Evolutionary conservation across 2,888 invertebrate genomes (phyloP), one percentile per base, ranked within the genome.

Genomic region (Palloptera scutellata): DNA sequence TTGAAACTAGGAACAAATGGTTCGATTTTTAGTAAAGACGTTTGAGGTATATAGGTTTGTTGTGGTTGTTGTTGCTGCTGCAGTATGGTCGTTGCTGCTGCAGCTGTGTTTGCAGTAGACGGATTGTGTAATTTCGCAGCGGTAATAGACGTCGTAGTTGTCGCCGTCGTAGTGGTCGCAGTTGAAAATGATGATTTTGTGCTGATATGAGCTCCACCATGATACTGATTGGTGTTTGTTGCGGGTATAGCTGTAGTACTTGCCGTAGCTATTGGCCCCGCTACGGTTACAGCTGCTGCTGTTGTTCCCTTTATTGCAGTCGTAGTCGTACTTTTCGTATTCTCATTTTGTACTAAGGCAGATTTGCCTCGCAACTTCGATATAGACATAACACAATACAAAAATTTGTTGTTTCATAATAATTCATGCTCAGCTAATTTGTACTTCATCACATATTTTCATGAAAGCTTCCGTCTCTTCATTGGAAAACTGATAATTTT

Each of bases 1-100:
- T 79, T 81, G 69, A 83, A 79, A 76, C 80, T 83, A 82, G 85
- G 85, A 79, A 85, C 83, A 74, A 85, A 85, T 64, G 85, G 84
- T 80, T 85, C 85, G 68, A 85, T 85, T 81, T 84, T 85, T 77
- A 85, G 79, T 79, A 84, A 78, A 75, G 81, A 79, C 70, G 82
- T 79, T 78, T 84, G 84, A 82, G 84, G 83, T 81, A 83, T 77
- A 74, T 81, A 77, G 75, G 76, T 75, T 72, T 77, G 77, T 73
- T 66, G 73, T 68, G 68, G 67, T 57, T 66, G 62, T 17, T 53
- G 66, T 20, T 69, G 71, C 67, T 69, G 61, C 71, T 72, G 69
- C 64, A 64, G 57, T 64, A 43, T 60, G 40, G 17, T 48, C 12
- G 17, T 61, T 54, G 19, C 45, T 8, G 65, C 52, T 17, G 52